Conservation (phyloP, 2,797 vertebrate genomes). For the Poliocrania exsul region DNA sequence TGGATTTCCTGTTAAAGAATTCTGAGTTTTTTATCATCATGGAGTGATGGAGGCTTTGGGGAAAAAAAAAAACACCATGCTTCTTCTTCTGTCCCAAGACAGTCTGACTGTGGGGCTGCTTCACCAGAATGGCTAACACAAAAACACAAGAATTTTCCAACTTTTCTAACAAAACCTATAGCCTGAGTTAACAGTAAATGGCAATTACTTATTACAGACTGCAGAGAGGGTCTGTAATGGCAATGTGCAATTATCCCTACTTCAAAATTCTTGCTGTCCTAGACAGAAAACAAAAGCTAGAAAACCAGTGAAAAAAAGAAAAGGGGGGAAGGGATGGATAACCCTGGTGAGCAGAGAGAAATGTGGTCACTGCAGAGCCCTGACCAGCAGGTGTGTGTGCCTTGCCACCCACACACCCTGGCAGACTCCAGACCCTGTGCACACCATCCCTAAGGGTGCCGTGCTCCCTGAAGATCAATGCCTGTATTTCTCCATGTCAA, state of each 20-base stretch:
- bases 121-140: neutral
- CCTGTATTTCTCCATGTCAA: neutral
- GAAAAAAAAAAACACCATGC: neutral
- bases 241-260: rapidly evolving
- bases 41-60: neutral
- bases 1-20: neutral
- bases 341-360: neutral
- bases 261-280: neutral
- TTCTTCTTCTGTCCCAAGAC: neutral
- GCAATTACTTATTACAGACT: neutral
- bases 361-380: neutral
- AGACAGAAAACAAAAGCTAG: neutral
- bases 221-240: neutral
- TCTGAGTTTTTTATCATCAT: neutral
- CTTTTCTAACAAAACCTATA: neutral
- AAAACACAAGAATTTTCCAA: neutral
- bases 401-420: neutral
- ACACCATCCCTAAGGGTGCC: neutral
- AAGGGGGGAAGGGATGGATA: neutral
- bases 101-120: neutral
- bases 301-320: neutral
- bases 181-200: neutral
- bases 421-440: rapidly evolving
- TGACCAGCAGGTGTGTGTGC: rapidly evolving
- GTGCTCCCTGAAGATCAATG: neutral